Conservation (phyloP, 2,113 vertebrate species). For the Shinisaurus crocodilurus region DNA sequence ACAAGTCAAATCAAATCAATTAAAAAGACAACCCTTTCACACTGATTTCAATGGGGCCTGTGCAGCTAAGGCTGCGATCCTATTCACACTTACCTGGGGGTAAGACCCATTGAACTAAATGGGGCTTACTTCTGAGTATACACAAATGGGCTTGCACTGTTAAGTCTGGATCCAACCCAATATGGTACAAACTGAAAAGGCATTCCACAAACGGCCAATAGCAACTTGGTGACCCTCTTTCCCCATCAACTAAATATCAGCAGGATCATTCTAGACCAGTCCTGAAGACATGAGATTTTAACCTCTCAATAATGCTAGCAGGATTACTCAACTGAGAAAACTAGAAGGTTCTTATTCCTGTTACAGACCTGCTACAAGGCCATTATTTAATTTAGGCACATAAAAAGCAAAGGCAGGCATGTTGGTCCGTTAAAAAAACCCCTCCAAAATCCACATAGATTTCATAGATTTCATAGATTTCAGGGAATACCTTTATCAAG, state of each 20-base stretch:
- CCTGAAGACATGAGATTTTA: not conserved
- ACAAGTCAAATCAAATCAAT: no score
- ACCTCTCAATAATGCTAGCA: not conserved
- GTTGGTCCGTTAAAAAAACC: no score
- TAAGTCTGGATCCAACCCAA: not conserved
- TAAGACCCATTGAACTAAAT: no score
- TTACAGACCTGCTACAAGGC: not conserved
- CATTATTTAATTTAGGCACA: not conserved
- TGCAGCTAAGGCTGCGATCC: no score
- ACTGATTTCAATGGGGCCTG: no score
- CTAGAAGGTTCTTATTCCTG: not conserved
- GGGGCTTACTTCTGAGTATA: no score
- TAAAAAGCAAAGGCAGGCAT: not conserved
- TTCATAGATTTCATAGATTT: no score
- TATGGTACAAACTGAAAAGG: not conserved
- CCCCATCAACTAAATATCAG: not conserved
- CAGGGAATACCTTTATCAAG: no score
- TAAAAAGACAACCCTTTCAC: no score
- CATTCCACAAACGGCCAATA: not conserved
- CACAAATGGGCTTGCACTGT: no score
- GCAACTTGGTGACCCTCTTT: not conserved
- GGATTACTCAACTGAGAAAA: not conserved
- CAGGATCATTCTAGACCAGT: not conserved
- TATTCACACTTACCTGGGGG: no score
- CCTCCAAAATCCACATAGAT: no score